phyloP scores from a whole-genome alignment of 2,888 invertebrate genomes.

The Cacoxenus indagator region DNA sequence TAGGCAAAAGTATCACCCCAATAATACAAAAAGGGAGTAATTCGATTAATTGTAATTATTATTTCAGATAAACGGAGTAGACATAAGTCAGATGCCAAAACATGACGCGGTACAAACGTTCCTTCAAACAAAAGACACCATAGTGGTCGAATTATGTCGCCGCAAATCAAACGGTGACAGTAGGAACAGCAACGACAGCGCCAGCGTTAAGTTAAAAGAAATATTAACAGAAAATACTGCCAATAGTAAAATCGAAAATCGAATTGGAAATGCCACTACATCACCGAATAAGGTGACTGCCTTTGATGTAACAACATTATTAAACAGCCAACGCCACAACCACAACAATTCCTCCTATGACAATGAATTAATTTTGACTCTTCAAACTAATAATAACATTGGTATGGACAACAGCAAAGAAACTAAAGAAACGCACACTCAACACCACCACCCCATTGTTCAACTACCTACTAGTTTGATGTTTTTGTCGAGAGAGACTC shows the following conservation, averaged over 20 bases:
- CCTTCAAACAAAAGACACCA: slow-evolving; percentile 75
- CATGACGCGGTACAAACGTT: slow-evolving; percentile 76
- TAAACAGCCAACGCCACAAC: slow-evolving; percentile 8
- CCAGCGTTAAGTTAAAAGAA: slow-evolving; percentile 14
- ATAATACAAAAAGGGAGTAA: no score
- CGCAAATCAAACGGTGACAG: slow-evolving; percentile 50
- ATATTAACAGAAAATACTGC: slow-evolving; percentile 11
- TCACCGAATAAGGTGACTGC: slow-evolving; percentile 1
- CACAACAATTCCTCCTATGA: slow-evolving; percentile 17
- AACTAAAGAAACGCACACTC: not conserved
- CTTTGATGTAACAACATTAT: slow-evolving; percentile 20
- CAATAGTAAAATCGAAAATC: slow-evolving; percentile 19
- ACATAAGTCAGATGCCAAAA: slow-evolving; percentile 75
- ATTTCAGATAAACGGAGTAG: slow-evolving; percentile 75
- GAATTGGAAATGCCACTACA: slow-evolving; percentile 4
- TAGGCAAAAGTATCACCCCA: no score
- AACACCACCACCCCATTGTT: slow-evolving; percentile 14
- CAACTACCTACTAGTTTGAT: slow-evolving; percentile 12
- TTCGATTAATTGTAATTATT: slow-evolving; percentile 11
- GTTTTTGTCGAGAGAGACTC: slow-evolving; percentile 68
- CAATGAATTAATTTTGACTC: slow-evolving; percentile 42
- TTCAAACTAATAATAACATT: slow-evolving; percentile 24
- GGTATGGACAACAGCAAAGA: not conserved
- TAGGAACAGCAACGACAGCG: slow-evolving; percentile 2
- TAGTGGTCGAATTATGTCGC: slow-evolving; percentile 75